phyloP scores from a whole-genome alignment of 2,888 invertebrate genomes.

The Meloe dianella region DNA sequence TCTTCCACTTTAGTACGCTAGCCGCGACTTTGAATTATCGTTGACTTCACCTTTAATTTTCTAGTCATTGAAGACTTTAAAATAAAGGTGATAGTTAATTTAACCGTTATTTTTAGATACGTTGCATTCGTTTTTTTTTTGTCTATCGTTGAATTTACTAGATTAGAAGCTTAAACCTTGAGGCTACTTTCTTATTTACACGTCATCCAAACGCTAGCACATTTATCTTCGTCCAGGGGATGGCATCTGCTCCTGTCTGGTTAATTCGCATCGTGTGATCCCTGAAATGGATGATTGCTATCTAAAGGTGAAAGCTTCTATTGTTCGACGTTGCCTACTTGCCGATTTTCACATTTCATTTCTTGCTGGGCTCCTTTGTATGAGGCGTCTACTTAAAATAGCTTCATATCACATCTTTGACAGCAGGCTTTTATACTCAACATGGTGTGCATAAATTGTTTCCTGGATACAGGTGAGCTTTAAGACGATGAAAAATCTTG shows the following conservation, averaged over 20 bases:
- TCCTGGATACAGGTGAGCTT: slow-evolving; percentile 23
- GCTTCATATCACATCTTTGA: slow-evolving; percentile 47
- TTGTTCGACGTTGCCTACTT: slow-evolving; percentile 44
- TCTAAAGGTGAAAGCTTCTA: slow-evolving; percentile 47
- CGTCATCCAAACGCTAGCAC: slow-evolving; percentile 38
- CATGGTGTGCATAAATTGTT: slow-evolving; percentile 32
- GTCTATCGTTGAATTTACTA: slow-evolving; percentile 15
- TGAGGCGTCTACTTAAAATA: slow-evolving; percentile 44
- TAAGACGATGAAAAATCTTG: slow-evolving; percentile 13
- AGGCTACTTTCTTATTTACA: slow-evolving; percentile 45
- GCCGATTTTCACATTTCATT: slow-evolving; percentile 48
- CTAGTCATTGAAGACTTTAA: slow-evolving; percentile 18
- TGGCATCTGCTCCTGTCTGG: slow-evolving; percentile 45
- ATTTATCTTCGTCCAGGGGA: slow-evolving; percentile 46
- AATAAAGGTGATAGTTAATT: background rate
- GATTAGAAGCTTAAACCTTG: slow-evolving; percentile 35
- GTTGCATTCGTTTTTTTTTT: slow-evolving; percentile 15
- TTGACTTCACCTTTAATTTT: slow-evolving; percentile 30
- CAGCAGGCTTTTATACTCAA: slow-evolving; percentile 34
- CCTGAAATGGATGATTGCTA: slow-evolving; percentile 51
- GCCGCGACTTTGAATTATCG: slow-evolving; percentile 37
- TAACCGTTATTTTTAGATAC: background rate
- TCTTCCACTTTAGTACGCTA: slow-evolving; percentile 25
- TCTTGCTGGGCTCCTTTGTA: slow-evolving; percentile 45
- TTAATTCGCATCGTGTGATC: slow-evolving; percentile 46